Evolutionary conservation across 2,113 vertebrate genomes (phyloP), one percentile per base, ranked within the genome.

Genomic region (Carettochelys insculpta): DNA sequence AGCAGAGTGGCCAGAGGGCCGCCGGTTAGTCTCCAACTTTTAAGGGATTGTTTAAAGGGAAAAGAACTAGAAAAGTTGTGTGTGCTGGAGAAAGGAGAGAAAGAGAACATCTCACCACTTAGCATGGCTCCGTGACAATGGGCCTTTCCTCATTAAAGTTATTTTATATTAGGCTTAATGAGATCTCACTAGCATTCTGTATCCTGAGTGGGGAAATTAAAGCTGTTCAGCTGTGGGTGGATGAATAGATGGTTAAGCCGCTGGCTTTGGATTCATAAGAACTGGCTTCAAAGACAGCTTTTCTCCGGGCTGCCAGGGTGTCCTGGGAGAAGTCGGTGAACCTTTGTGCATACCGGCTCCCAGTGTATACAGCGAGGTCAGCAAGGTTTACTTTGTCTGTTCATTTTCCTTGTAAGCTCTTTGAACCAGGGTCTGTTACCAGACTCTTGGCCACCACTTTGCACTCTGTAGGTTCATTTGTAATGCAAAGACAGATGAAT

Each of bases 81-180:
- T 73, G 8, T 19, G 43, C 24, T 65, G 47, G 29, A 77, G 61
- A 43, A 17, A 77, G 12, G 41, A 31, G 19, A 61, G 41, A 87
- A 45, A 1, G 51, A 34, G 41, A 77, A 3, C 12, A 83, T 47
- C 52, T 48, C 47, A 43, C n/a, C 29, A 1, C 0, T 0, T 71
- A 31, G n/a, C 3, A 8, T 1, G 2, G 58, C 91, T 85, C 0
- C 0, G 0, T 81, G 47, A 24, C 27, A 53, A 80, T 17, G 0
- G 0, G 48, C 88, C 48, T 31, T 0, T 88, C 80, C 75, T 80
- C 38, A 3, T 47, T 85, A 50, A 41, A 50, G 5, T 54, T 2
- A 83, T 90, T 65, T 92, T 41, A 3, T 11, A 25, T 51, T n/a
- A 2, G 5, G 25, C 53, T 50, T 43, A 43, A 5, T 16, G 56